Conservation (phyloP, 2,113 vertebrate genomes). For the Hylia prasina region DNA sequence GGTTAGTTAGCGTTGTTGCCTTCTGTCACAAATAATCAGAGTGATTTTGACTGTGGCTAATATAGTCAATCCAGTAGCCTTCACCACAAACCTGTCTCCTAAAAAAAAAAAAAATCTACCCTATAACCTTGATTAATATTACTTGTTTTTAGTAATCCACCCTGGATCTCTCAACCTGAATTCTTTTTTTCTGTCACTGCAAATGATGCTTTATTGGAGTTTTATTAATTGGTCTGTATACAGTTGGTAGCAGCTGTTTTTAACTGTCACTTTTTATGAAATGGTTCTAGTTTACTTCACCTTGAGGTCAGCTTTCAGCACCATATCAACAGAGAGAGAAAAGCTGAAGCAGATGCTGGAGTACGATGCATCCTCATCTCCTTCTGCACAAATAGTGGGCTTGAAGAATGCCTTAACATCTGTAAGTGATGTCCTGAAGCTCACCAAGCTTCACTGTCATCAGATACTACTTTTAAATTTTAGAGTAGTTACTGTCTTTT, state of each 20-base stretch:
- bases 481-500: not conserved
- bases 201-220: not conserved
- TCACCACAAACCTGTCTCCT: not conserved
- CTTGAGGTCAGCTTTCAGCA: slow-evolving; percentile 87
- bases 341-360: slow-evolving; percentile 87
- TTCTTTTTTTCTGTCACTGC: not conserved
- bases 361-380: slow-evolving; percentile 78
- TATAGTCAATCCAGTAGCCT: not conserved
- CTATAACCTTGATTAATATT: not conserved
- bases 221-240: not conserved
- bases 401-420: slow-evolving; percentile 89
- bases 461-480: not conserved
- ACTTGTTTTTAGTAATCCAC: not conserved
- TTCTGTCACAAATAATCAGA: slow-evolving; percentile 55
- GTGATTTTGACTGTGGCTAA: slow-evolving; percentile 34
- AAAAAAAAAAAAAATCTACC: slow-evolving; percentile 14
- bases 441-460: not conserved
- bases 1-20: slow-evolving; percentile 49
- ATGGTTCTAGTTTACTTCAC: slow-evolving; percentile 79
- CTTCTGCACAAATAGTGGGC: slow-evolving; percentile 85
- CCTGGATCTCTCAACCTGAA: not conserved
- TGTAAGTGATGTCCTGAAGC: slow-evolving; percentile 72
- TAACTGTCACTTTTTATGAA: slow-evolving; percentile 26
- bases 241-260: not conserved
- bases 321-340: slow-evolving; percentile 84